A percentile compares a stretch with the other conserved stretches of the same genome.
These are phyloP conservation scores for Bimastos eiseni DNA, from an alignment of 2,888 invertebrate species.

Conservation along the genomic window DNA sequence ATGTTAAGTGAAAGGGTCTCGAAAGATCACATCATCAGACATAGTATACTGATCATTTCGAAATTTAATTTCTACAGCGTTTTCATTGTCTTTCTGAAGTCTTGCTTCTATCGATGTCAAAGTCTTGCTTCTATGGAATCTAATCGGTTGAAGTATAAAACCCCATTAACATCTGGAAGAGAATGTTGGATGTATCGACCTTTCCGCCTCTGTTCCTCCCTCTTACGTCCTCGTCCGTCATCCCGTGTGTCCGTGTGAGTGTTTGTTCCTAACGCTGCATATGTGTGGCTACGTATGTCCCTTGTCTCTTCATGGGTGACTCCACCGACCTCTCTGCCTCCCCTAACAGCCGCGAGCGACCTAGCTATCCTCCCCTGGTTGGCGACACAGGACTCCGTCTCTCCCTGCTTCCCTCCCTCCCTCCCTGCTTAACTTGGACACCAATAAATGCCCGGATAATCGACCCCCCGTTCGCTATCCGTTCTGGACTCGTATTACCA, in stretches of 20 bases:
- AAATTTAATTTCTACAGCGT: not conserved
- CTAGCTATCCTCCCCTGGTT: not conserved
- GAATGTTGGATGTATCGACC: too few relatives aligned
- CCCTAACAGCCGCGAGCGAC: not conserved
- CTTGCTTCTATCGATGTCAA: too few relatives aligned
- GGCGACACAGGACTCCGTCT: not conserved
- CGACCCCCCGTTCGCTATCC: not conserved
- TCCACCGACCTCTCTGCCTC: not conserved
- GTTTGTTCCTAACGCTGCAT: not conserved
- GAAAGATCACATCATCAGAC: not conserved
- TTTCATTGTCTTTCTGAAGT: too few relatives aligned
- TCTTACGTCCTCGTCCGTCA: not conserved
- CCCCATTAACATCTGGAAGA: too few relatives aligned
- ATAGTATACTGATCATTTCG: not conserved
- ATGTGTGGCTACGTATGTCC: not conserved
- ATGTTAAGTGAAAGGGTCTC: not conserved
- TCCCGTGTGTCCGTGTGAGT: not conserved
- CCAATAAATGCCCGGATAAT: slow-evolving; percentile 1
- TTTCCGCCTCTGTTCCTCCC: not conserved
- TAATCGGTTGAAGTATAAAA: too few relatives aligned
- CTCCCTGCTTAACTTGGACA: not conserved
- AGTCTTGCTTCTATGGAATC: too few relatives aligned
- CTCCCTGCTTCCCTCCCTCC: not conserved
- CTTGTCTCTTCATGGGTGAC: not conserved
- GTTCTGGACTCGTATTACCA: not conserved